Conservation (phyloP, 2,797 vertebrate species). For the Cephalopachus bancanus region DNA sequence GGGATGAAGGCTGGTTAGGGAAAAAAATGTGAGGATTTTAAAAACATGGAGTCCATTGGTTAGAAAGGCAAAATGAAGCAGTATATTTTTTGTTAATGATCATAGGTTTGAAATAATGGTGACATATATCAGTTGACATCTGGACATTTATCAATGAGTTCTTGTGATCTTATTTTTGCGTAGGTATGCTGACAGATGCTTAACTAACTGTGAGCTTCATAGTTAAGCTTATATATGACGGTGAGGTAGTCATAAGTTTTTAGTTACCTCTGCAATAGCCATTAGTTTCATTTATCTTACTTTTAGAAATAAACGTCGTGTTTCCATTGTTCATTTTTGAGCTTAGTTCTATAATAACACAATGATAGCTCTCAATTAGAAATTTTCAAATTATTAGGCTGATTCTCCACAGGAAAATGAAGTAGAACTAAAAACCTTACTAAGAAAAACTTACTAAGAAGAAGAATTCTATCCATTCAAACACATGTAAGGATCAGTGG, state of each 20-base stretch:
- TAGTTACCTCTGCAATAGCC: neutral
- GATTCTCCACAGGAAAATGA: neutral
- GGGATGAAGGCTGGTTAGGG: neutral
- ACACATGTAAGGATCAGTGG: neutral
- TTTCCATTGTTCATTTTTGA: slow-evolving; percentile 50
- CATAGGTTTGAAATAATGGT: slow-evolving; percentile 52
- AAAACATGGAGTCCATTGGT: neutral
- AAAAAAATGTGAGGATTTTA: slow-evolving; percentile 60
- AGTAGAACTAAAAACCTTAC: neutral
- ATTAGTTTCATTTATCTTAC: slow-evolving; percentile 45
- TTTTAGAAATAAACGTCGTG: slow-evolving; percentile 44
- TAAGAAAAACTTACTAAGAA: neutral
- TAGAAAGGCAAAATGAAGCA: slow-evolving; percentile 62
- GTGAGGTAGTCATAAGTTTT: slow-evolving; percentile 25
- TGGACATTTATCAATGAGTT: slow-evolving; percentile 31
- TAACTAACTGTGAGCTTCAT: neutral
- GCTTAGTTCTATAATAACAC: neutral
- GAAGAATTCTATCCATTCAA: neutral
- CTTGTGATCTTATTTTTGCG: neutral
- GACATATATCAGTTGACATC: neutral
- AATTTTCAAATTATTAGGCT: slow-evolving; percentile 45
- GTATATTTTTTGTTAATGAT: slow-evolving; percentile 41
- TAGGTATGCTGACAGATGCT: neutral
- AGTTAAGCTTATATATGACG: neutral
- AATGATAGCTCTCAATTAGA: slow-evolving; percentile 20